phyloP scores from a whole-genome alignment of 2,797 vertebrate species.

The Melanotaenia nigrans region DNA sequence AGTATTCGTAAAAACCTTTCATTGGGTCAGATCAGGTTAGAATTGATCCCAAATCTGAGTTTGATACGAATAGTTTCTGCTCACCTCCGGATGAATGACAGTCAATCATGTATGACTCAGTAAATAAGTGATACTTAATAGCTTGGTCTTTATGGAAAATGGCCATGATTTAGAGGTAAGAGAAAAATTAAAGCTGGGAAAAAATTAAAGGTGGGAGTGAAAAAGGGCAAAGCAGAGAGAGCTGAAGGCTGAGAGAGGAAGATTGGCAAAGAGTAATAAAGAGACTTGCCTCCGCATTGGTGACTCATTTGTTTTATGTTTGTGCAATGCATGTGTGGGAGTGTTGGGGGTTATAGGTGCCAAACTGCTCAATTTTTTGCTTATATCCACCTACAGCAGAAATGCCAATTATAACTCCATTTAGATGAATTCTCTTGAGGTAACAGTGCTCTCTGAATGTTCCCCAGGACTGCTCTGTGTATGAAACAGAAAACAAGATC shows the following conservation, averaged over 20 bases:
- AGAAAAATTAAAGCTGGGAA: conserved; percentile 47
- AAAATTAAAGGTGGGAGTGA: conserved; percentile 60
- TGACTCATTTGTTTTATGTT: conserved; percentile 83
- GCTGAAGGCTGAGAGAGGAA: conserved; percentile 52
- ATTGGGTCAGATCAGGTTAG: conserved; percentile 5
- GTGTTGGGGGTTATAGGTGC: conserved; percentile 77
- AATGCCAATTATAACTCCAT: conserved; percentile 77
- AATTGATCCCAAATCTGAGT: conserved; percentile 9
- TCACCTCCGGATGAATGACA: background rate
- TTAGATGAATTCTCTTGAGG: conserved; percentile 75
- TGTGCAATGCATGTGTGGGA: conserved; percentile 75
- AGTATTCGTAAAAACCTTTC: conserved; percentile 2
- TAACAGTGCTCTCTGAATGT: conserved; percentile 69
- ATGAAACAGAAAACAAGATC: conserved; percentile 99
- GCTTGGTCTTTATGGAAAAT: conserved; percentile 24
- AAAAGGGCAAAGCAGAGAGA: conserved; percentile 60
- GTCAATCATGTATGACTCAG: background rate
- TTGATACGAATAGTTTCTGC: conserved; percentile 6
- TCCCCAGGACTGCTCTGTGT: conserved; percentile 95
- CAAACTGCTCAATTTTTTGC: conserved; percentile 75
- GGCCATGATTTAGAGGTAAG: conserved; percentile 41
- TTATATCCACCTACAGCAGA: conserved; percentile 78
- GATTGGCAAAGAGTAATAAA: conserved; percentile 50
- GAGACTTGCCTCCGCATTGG: conserved; percentile 73
- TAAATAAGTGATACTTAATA: conserved; percentile 20